Evolutionary conservation across 2,888 invertebrate genomes (phyloP), one percentile per base, ranked within the genome.

Genomic region (Tetheella fluctuosa): DNA sequence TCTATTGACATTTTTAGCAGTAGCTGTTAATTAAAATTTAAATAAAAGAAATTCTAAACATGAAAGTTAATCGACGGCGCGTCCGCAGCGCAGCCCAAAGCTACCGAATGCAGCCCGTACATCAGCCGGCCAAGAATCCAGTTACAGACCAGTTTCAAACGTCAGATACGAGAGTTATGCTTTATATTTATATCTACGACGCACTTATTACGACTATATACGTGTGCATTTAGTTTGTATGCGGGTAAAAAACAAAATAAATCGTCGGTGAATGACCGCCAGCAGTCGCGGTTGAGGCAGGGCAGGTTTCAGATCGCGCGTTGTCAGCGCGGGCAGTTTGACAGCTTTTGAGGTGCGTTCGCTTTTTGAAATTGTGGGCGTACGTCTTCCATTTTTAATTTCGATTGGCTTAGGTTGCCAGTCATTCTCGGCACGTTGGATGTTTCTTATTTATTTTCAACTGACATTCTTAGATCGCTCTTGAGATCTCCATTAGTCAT

Each of bases 201-300:
- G 81, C 79, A 80, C 80, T 81, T 88, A 85, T 86, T 84, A 83
- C 79, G 71, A 76, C 68, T 79, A 74, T 73, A 77, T 82, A 83
- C 76, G 83, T 84, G 80, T 83, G 82, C 82, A 85, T 87, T 85
- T 84, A 84, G 85, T 86, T 86, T 85, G 88, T 85, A 88, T 89
- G 90, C 85, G 88, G 89, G 90, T 79, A 90, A 91, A 91, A 91
- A 92, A 91, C 86, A 79, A 91, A 92, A 91, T 86, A 86, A 88
- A 84, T 85, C 65, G 68, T 63, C 83, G 88, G 91, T 91, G 86
- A 91, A 88, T 77, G 90, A 84, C 90, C 91, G 83, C 78, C 74
- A 70, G 72, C 64, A 71, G 71, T 73, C 81, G 82, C 81, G 80
- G 86, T 90, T 90, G 88, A 81, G 89, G 89, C 77, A 86, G 90